These are phyloP conservation scores for Aphrophora alni DNA, from an alignment of 2,888 invertebrate genomes.

Conservation along the genomic window DNA sequence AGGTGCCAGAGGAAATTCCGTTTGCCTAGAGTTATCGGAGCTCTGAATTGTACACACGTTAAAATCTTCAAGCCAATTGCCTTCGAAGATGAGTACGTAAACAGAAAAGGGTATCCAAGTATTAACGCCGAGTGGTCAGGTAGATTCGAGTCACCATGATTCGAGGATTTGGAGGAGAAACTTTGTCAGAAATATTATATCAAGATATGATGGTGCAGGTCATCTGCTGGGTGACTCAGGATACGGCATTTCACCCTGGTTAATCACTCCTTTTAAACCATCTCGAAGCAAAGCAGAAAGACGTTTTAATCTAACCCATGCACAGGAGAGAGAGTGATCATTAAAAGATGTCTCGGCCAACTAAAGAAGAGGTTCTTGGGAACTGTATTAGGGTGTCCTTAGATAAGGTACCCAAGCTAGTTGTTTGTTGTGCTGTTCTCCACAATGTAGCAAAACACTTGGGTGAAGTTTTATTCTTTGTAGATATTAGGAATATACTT, in stretches of 20 bases:
- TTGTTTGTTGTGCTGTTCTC: constrained; percentile 10
- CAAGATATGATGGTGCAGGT: constrained; percentile 11
- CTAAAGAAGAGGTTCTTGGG: background rate
- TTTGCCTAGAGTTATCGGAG: constrained; percentile 26
- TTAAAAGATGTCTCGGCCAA: constrained; percentile 16
- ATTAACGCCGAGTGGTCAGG: constrained; percentile 22
- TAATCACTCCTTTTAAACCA: constrained; percentile 18
- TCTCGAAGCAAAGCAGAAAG: background rate
- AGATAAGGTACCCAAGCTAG: constrained; percentile 18
- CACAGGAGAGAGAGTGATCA: constrained; percentile 19
- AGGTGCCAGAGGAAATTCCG: constrained; percentile 18
- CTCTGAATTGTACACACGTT: constrained; percentile 28
- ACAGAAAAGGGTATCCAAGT: constrained; percentile 9
- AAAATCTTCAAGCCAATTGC: background rate
- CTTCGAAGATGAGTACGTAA: no score
- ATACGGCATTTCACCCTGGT: constrained; percentile 25
- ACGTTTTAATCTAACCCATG: constrained; percentile 16
- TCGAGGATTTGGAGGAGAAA: constrained; percentile 15
- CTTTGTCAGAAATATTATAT: background rate
- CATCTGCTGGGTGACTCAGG: constrained; percentile 19
- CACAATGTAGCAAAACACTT: background rate
- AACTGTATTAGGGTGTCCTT: constrained; percentile 17
- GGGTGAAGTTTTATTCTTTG: no score
- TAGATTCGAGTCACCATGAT: constrained; percentile 20
- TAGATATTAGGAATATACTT: no score